These are phyloP conservation scores for Enteromius anoplus DNA, from an alignment of 2,797 vertebrate species.

Conservation along the genomic window DNA sequence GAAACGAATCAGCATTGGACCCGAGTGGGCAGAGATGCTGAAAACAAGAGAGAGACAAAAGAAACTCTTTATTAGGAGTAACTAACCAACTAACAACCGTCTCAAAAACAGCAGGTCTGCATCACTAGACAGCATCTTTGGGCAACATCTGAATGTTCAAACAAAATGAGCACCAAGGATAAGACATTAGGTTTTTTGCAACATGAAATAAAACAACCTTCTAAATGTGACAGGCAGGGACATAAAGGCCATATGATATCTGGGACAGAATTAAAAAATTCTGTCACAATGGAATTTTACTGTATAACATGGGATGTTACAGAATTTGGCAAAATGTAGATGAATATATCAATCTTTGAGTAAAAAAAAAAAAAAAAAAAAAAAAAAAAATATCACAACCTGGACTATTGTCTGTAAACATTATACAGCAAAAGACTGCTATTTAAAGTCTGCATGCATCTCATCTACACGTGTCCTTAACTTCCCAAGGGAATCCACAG, in stretches of 20 bases:
- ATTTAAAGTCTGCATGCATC: background rate
- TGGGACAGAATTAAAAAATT: background rate
- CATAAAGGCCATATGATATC: background rate
- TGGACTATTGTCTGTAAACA: background rate
- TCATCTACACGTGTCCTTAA: background rate
- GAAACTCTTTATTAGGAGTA: constrained; percentile 12
- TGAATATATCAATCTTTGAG: background rate
- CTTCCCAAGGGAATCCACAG: background rate
- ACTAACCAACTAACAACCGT: background rate
- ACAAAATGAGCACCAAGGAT: background rate
- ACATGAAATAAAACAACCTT: background rate
- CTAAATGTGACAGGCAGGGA: background rate
- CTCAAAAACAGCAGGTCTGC: background rate
- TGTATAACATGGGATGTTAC: background rate
- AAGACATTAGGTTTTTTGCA: background rate
- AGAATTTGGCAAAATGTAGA: background rate
- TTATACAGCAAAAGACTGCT: background rate
- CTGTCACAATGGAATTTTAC: background rate
- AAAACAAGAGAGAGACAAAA: constrained; percentile 40
- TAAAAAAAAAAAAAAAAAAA: background rate
- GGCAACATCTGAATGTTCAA: background rate
- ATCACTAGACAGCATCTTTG: background rate
- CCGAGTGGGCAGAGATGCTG: constrained; percentile 54
- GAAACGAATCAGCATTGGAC: constrained; percentile 58
- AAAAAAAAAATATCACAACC: background rate